A percentile compares a stretch with the other conserved stretches of the same genome.
Conservation (phyloP, 2,797 vertebrate genomes). For the Mormyrops boulengeri region DNA sequence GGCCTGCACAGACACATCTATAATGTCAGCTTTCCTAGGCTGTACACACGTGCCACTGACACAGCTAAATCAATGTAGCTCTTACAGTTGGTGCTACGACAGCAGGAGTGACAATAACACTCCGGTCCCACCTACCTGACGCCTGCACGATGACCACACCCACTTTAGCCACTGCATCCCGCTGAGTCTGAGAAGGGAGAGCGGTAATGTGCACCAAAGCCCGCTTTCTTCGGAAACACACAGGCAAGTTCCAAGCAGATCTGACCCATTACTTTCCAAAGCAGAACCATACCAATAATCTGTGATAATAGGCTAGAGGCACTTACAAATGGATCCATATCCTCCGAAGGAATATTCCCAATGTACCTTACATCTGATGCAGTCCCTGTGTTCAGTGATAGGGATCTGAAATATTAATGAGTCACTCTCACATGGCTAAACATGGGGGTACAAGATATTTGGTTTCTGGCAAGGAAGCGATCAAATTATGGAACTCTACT, state of each 20-base stretch:
- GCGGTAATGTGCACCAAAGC: neutral
- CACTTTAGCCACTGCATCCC: slow-evolving; percentile 42
- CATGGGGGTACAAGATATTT: slow-evolving; percentile 16
- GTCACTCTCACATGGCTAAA: slow-evolving; percentile 44
- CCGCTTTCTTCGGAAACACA: neutral
- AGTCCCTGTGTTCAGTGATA: slow-evolving; percentile 42
- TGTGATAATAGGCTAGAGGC: neutral
- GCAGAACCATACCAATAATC: neutral
- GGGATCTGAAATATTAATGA: slow-evolving; percentile 53
- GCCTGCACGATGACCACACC: slow-evolving; percentile 41
- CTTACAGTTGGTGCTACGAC: neutral
- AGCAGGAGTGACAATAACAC: neutral
- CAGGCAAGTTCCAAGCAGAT: neutral
- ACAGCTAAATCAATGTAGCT: neutral
- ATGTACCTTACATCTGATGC: slow-evolving; percentile 16
- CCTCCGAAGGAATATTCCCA: slow-evolving; percentile 12
- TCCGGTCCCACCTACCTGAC: slow-evolving; percentile 39
- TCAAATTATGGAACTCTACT: neutral
- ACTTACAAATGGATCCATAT: slow-evolving; percentile 47
- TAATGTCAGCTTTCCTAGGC: neutral
- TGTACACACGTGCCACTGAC: neutral
- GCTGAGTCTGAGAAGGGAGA: slow-evolving; percentile 8
- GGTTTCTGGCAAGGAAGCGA: slow-evolving; percentile 30
- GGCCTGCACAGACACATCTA: neutral
- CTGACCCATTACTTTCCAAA: neutral